Conservation (phyloP, 1,140 invertebrate genomes). For the Cyphomyrmex costatus region DNA sequence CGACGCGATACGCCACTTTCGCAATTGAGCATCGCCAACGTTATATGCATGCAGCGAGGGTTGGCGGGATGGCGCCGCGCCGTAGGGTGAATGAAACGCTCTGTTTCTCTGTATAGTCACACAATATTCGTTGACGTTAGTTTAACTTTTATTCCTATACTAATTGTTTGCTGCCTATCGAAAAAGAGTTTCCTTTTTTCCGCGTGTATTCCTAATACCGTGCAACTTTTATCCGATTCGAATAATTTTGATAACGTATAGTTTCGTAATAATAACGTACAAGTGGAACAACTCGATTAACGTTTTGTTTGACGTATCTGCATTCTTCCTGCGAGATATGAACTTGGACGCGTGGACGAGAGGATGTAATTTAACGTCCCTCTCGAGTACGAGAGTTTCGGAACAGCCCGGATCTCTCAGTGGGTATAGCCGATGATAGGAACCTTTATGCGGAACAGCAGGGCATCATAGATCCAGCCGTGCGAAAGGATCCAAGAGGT, state of each 20-base stretch:
- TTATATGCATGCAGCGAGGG: background rate
- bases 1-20: conserved; percentile 13
- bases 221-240: background rate
- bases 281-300: conserved; percentile 33
- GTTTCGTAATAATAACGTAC: background rate
- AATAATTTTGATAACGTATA: background rate
- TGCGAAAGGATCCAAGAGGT: conserved; percentile 72
- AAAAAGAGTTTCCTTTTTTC: background rate
- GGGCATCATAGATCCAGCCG: conserved; percentile 74
- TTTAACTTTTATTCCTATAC: background rate
- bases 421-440: conserved; percentile 60
- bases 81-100: background rate
- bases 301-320: conserved; percentile 16
- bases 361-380: conserved; percentile 63
- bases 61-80: too few species aligned
- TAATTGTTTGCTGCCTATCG: background rate
- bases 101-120: background rate
- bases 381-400: conserved; percentile 57
- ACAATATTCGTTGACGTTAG: background rate
- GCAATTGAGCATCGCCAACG: background rate
- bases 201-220: too few species aligned
- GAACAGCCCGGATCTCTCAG: conserved; percentile 58
- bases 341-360: conserved; percentile 48
- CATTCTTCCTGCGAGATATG: conserved; percentile 42
- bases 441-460: conserved; percentile 63